These are phyloP conservation scores for Solenopsis fugax DNA, from an alignment of 1,140 invertebrate genomes.

Conservation along the genomic window DNA sequence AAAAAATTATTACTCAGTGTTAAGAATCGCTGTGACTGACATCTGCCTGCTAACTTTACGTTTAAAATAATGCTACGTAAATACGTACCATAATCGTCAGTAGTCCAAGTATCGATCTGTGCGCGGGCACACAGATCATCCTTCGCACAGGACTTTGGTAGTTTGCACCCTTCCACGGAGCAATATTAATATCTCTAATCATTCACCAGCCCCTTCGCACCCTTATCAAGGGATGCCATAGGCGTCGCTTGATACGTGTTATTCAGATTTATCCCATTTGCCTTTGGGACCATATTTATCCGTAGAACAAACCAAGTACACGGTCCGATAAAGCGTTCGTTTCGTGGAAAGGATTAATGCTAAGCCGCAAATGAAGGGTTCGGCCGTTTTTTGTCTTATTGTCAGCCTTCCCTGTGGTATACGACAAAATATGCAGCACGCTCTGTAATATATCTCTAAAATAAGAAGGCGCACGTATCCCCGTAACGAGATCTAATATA, in stretches of 20 bases:
- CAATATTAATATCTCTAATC: conserved; percentile 86
- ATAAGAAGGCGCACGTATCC: not conserved
- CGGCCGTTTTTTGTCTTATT: conserved; percentile 62
- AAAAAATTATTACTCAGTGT: too few relatives aligned
- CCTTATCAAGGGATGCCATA: conserved; percentile 84
- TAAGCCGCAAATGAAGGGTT: conserved; percentile 69
- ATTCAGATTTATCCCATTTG: conserved; percentile 85
- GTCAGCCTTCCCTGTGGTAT: conserved; percentile 8
- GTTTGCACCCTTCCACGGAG: conserved; percentile 78
- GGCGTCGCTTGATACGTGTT: conserved; percentile 82
- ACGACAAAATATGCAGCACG: conserved; percentile 14
- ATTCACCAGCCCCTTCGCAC: conserved; percentile 85
- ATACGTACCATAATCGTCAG: not conserved
- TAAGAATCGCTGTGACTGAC: too few relatives aligned
- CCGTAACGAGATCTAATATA: not conserved
- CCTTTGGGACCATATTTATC: conserved; percentile 80
- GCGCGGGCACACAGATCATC: conserved; percentile 56
- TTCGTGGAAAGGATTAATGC: conserved; percentile 78
- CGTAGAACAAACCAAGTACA: conserved; percentile 80
- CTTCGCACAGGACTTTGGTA: conserved; percentile 68
- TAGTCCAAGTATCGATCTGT: conserved; percentile 22
- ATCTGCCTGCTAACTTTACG: too few relatives aligned
- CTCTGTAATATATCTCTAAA: not conserved
- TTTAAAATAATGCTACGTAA: not conserved
- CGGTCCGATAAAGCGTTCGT: conserved; percentile 79